A percentile compares a stretch with the other conserved stretches of the same genome.
phyloP scores from a whole-genome alignment of 2,113 vertebrate species.

The Rhinoderma darwinii region DNA sequence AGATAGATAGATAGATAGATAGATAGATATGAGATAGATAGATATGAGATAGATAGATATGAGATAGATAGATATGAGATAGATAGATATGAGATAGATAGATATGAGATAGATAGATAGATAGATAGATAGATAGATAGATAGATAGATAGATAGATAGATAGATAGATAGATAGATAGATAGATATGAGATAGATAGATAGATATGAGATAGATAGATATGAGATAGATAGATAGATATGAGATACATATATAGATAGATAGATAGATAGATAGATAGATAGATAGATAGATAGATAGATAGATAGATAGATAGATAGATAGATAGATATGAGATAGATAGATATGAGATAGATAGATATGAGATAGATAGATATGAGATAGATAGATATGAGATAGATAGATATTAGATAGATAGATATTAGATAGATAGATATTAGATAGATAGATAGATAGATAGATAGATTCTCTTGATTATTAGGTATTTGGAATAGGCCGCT shows the following conservation, averaged over 20 bases:
- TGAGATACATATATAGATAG: too few relatives aligned
- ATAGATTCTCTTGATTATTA: too few relatives aligned
- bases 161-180: conserved; percentile 14
- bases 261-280: too few relatives aligned
- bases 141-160: conserved; percentile 6
- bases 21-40: not conserved
- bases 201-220: too few relatives aligned
- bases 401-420: too few relatives aligned
- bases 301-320: conserved; percentile 14
- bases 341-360: too few relatives aligned
- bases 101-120: not conserved
- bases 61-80: too few relatives aligned
- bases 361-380: too few relatives aligned
- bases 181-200: not conserved
- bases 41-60: not conserved
- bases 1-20: too few relatives aligned
- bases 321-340: not conserved
- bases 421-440: too few relatives aligned
- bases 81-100: not conserved
- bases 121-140: not conserved
- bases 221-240: too few relatives aligned
- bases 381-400: not conserved
- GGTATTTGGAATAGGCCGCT: too few relatives aligned
- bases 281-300: not conserved
- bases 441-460: not conserved